Percentiles rank a stretch among this genome's conserved stretches.
phyloP scores from a whole-genome alignment of 1,140 invertebrate genomes.

The Parapsyche elsis region DNA sequence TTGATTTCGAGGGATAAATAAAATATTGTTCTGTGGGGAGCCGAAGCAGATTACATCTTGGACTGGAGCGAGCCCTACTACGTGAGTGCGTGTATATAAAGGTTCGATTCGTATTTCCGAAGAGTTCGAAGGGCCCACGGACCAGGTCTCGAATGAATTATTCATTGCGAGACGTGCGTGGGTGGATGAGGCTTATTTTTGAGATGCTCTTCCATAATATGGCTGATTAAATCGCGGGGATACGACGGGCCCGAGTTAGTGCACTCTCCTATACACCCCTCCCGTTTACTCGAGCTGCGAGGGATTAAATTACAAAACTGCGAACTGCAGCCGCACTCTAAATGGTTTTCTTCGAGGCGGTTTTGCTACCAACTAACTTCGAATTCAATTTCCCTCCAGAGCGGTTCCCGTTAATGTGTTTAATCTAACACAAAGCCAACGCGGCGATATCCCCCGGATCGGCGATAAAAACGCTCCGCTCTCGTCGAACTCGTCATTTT shows the following conservation, averaged over 20 bases:
- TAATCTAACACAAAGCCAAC: slow-evolving; percentile 8
- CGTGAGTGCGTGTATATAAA: slow-evolving; percentile 32
- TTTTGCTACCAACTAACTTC: slow-evolving; percentile 16
- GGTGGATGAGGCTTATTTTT: slow-evolving; percentile 41
- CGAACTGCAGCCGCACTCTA: slow-evolving; percentile 9
- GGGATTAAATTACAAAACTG: slow-evolving; percentile 23
- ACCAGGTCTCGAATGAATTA: slow-evolving; percentile 44
- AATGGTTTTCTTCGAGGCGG: slow-evolving; percentile 7
- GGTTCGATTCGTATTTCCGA: slow-evolving; percentile 35
- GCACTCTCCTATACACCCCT: no score
- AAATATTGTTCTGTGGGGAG: slow-evolving; percentile 33
- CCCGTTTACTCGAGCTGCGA: no score
- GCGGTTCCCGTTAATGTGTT: slow-evolving; percentile 17
- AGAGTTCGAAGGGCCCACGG: slow-evolving; percentile 18
- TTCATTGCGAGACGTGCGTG: slow-evolving; percentile 42
- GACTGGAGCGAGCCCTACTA: slow-evolving; percentile 13
- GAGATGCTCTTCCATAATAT: slow-evolving; percentile 43
- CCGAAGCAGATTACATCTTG: slow-evolving; percentile 32
- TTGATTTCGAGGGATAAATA: slow-evolving; percentile 36
- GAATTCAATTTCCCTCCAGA: slow-evolving; percentile 21
- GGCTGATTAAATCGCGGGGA: slow-evolving; percentile 46
- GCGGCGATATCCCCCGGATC: not conserved
- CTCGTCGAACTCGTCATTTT: not conserved
- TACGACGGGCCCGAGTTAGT: not conserved
- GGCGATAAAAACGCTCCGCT: not conserved